Base-by-base conservation (phyloP, 1,140 invertebrate species). In the Pemphigus obesinymphae region DNA sequence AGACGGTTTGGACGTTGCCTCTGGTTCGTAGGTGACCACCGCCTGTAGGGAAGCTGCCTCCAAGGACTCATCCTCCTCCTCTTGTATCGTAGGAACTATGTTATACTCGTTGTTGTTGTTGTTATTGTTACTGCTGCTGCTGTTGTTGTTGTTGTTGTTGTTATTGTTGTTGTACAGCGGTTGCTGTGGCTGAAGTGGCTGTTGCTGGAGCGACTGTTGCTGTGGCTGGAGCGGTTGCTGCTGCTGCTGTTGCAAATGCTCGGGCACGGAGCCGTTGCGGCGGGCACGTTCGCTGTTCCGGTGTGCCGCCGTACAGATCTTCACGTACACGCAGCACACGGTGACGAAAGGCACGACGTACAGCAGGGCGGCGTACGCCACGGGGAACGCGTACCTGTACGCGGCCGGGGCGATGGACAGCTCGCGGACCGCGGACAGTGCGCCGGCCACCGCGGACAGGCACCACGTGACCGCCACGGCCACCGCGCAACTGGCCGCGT, bases 391-490 rank as follows among this genome's bases (percentile, higher is more conserved):
- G 34, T 48, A 40, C 82, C 84, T 61, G 82, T 82, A 82, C 20
- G 34, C 5, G 10, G 82, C 58, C 4, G 82, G 70, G 15, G 50
- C 73, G 13, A 83, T 50, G 15, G 53, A 53, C 37, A 68, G n/a
- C 15, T 73, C 73, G 37, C 68, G 37, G 17, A 50, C 43, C 8
- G 76, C 61, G 11, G 75, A 53, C 43, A 66, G 29, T 26, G 82
- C 58, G 10, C 61, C 34, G 43, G 61, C 61, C 34, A 58, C 23
- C 20, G 58, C 63, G 10, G 55, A 66, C 26, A 70, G 43, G 15
- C 48, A 75, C 94, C 94, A 92, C 13, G 90, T 89, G 17, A 89
- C 87, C 11, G 90, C 88, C 76, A 96, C 93, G 15, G 95, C 88
- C 0, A 92, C 86, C 2, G 89, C 91, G 0, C 92, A 93, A 61